Evolutionary conservation across 1,140 invertebrate genomes (phyloP), one percentile per base, ranked within the genome.

Genomic region (Rhopalosiphum maidis): DNA sequence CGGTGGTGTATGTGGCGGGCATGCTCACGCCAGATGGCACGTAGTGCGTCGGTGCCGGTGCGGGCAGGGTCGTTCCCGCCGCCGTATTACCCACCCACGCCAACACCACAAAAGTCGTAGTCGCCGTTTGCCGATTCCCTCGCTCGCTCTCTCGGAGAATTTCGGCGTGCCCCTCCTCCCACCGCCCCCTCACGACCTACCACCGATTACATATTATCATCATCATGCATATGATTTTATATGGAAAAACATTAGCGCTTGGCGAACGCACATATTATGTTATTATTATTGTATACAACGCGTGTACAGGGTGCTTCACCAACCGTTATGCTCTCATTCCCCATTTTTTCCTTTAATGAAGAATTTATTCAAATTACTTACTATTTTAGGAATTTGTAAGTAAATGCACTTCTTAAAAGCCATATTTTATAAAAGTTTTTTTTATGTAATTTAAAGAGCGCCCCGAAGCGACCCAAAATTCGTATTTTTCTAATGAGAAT

Each of bases 1-100:
- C 48, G 48, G 91, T 46, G 91, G 77, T n/a, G n/a, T 48, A 46
- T 35, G 91, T 48, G 77, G 91, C 91, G 91, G 77, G 91, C 82
- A 93, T 86, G 91, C 91, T 93, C 91, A 85, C 77, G 91, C 91
- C 91, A 83, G 68, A 83, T 93, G 91, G 68, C 23, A 83, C 77
- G 68, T 83, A 93, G 77, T 86, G 91, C 91, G 91, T 54, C 91
- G 82, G 91, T 55, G 91, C 82, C 60, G 90, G 46, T 48, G 77
- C 9, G 41, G 43, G 89, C 55, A 90, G 89, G 89, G 89, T 90
- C 89, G 55, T 88, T 9, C 87, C 37, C 37, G 25, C 89, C 54
- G 6, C 23, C 22, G 30, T 30, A 15, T 51, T 6, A 30, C 7
- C 86, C 18, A 8, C 37, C 85, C n/a, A 51, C 35, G 46, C 48